Base-by-base conservation (phyloP, 2,888 invertebrate genomes). In the Notodonta dromedarius region DNA sequence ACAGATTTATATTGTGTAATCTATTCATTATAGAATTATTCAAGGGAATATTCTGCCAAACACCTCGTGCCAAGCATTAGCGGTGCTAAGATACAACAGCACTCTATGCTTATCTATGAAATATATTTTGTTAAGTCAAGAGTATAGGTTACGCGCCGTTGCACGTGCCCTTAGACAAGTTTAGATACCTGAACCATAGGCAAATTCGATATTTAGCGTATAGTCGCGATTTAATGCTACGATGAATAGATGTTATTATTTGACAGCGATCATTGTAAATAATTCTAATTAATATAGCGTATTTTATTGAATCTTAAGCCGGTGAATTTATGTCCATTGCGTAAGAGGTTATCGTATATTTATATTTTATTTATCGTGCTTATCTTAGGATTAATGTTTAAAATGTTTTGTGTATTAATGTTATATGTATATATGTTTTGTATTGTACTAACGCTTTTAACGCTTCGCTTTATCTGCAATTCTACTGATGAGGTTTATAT, bases 311-410 rank as follows among this genome's bases (percentile, higher is more conserved):
- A 77, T 78, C 77, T 79, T 82, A 84, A 82, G 79, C 79, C 80
- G 80, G 73, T 83, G 74, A 86, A 84, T 86, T 80, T 82, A 83
- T 89, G 88, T 89, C 88, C 88, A 85, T 86, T 80, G 80, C 76
- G 71, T 84, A 85, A 77, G 77, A 78, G 71, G 74, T 81, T 76
- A 79, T 73, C 70, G 65, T 62, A 64, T 68, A 69, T 66, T 70
- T 82, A 79, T 83, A 85, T 83, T 85, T 56, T 86, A 86, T 89
- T 88, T 87, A 82, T 80, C 65, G 74, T 83, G 80, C 74, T 82
- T 82, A 82, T 74, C 60, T 65, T 88, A 89, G 82, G 78, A 69
- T 76, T 84, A 85, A 84, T 75, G 74, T 78, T 75, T 78, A 64
- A 79, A 78, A 67, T 62, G 70, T 84, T 89, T 86, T 85, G 80